Evolutionary conservation across 2,113 vertebrate species (phyloP), one percentile per base, ranked within the genome.

Genomic region (Alectura lathami): DNA sequence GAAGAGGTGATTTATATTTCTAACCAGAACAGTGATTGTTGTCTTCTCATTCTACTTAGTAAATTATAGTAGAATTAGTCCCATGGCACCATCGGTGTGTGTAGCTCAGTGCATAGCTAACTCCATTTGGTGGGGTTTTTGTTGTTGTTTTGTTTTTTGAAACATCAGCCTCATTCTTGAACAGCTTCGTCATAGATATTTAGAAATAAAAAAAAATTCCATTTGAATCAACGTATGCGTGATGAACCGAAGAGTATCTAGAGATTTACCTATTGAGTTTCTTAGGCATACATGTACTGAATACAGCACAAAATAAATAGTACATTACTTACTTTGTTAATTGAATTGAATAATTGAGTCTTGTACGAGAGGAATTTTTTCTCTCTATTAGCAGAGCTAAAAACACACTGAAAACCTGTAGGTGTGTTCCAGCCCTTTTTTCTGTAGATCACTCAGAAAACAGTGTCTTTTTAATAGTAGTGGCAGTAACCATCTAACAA

Each of bases 341-440:
- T 93, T 88, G 60, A 90, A 80, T 77, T 83, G 83, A 95, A 60
- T 78, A 93, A 92, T 27, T 43, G 62, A 72, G 8, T 84, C 43
- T 84, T 7, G 7, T 2, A 69, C 2, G 9, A 17, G 4, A 88
- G 64, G 72, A 54, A n/a, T 2, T 7, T 59, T 91, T 72, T 50
- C 36, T 30, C 83, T 90, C 88, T 43, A 78, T 86, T 78, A 91
- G 63, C 38, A 93, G 80, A 91, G 69, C 89, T 90, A 63, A 95
- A 91, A 88, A 76, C 79, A 38, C 48, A 15, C 21, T 48, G 64
- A 59, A 83, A 91, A 42, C 32, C 93, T 66, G 78, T 89, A 70
- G 93, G 87, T 94, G 87, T 90, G 56, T 88, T 95, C 89, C 83
- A 95, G 51, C 75, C 75, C 38, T 77, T 51, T 85, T 80, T n/a